Evolutionary conservation across 2,797 vertebrate genomes (phyloP).

Genomic region (Lepus townsendii): DNA sequence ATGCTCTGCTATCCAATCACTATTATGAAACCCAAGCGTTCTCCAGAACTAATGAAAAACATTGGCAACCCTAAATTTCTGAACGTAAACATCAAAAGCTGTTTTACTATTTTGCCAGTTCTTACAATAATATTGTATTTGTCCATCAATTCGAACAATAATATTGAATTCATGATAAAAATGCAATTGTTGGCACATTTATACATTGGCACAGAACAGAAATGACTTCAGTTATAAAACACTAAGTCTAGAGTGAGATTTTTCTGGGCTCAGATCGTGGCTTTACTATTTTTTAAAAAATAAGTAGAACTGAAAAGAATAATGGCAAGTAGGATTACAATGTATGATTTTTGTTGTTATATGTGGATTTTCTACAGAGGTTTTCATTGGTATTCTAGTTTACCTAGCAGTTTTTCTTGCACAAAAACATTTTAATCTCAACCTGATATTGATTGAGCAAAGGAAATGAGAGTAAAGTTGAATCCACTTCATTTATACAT

Average conservation of each 20-base stretch:
- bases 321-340: no score
- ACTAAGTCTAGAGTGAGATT: not conserved
- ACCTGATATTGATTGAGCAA: no score
- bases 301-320: no score
- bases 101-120: conserved; percentile 25
- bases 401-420: no score
- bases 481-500: no score
- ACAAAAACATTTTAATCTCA: no score
- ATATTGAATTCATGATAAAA: conserved; percentile 33
- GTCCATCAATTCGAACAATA: conserved; percentile 17
- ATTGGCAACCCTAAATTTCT: conserved; percentile 41
- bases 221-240: not conserved
- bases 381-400: no score
- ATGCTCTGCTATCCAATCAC: not conserved
- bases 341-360: no score
- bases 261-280: not conserved
- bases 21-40: not conserved
- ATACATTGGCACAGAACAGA: not conserved
- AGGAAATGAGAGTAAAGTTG: no score
- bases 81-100: conserved; percentile 14
- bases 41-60: conserved; percentile 49
- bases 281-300: not conserved
- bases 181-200: not conserved
- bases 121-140: conserved; percentile 24
- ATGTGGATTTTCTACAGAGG: no score